Evolutionary conservation across 1,140 invertebrate genomes (phyloP), one percentile per base, ranked within the genome.

Genomic region (Mya arenaria): DNA sequence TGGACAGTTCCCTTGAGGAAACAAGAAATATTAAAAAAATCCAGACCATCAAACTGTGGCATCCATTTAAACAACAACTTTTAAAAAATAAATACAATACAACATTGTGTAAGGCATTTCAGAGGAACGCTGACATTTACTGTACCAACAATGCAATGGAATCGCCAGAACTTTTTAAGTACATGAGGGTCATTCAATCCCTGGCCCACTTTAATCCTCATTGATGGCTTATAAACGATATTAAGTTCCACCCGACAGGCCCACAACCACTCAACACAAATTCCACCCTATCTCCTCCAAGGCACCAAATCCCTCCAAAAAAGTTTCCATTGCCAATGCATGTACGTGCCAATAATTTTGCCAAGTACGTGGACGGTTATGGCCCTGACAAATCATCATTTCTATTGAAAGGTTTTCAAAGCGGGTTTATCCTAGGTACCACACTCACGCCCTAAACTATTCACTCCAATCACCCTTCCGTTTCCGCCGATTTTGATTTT

Each of bases 341-440:
- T 23, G 17, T 80, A 4, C 41, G 23, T 2, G 10, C 4, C 0
- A 13, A 48, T 3, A 48, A 30, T 0, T 32, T 71, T 10, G 36
- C 34, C 1, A 25, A 6, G 23, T 69, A 62, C 17, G 30, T 80
- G 1, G 8, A 60, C 13, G 66, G 66, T 30, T 80, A 80, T 62
- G 37, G 63, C 55, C 4, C 0, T 0, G 23, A 10, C 1, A 37
- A 32, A 17, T 41, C 0, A 0, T 5, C 56, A 3, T 62, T 62
- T 34, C 34, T 80, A 0, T 25, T 80, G 3, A n/a, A 71, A 2
- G 66, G 77, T 10, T 80, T 80, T 62, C 32, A n/a, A 1, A 41
- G 48, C 28, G 77, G 48, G 13, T 80, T 79, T 69, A 17, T 0
- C 4, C 56, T 68, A 36, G 63, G 55, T 13, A 1, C 1, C 1